Evolutionary conservation across 2,888 invertebrate species (phyloP).

Genomic region (Coelopa pilipes): DNA sequence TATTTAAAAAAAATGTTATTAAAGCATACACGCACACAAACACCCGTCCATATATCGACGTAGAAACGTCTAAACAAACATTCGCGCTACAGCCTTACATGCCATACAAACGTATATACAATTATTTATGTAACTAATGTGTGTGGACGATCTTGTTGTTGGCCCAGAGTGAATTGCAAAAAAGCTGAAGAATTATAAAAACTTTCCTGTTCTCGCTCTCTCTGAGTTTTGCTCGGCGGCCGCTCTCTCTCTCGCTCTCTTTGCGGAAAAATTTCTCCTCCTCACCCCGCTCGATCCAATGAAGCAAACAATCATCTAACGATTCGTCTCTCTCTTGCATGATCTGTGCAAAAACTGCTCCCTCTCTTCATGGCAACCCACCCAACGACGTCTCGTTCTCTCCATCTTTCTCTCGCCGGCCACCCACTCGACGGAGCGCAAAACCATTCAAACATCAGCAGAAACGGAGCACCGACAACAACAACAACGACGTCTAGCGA

Average conservation of each 20-base stretch:
- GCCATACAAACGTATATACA: neutral
- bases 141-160: neutral
- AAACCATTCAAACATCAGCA: neutral
- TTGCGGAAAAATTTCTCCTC: no score
- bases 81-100: neutral
- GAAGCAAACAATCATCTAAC: no score
- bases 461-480: neutral
- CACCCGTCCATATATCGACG: neutral
- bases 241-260: no score
- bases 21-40: neutral
- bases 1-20: slow-evolving; percentile 12
- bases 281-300: no score
- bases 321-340: no score
- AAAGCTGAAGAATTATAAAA: neutral
- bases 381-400: neutral
- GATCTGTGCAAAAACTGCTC: no score
- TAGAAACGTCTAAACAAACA: neutral
- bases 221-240: no score
- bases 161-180: neutral
- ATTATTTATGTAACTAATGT: neutral
- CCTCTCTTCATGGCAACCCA: no score
- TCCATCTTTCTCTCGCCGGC: neutral
- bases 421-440: neutral
- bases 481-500: neutral
- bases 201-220: neutral